Conservation (phyloP, 2,888 invertebrate species). For the Chrysotoxum bicinctum region DNA sequence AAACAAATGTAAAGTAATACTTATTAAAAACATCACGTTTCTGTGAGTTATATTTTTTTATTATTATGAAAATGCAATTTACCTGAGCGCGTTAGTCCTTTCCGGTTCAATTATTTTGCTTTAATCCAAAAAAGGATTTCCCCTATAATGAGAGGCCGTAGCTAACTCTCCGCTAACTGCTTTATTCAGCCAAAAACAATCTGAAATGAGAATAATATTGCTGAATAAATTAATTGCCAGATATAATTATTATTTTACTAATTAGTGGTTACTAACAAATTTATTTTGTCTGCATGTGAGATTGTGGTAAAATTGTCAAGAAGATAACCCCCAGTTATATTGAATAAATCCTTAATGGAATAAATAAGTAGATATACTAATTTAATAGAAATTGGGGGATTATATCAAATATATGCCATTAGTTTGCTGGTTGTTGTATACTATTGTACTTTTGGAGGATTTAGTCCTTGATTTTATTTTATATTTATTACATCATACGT, state of each 20-base stretch:
- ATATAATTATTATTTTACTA: constrained; percentile 63
- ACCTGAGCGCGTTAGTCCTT: constrained; percentile 55
- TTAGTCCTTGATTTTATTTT: constrained; percentile 61
- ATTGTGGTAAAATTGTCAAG: constrained; percentile 3
- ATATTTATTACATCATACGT: not conserved
- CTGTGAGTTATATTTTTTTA: not conserved
- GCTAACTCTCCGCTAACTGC: not conserved
- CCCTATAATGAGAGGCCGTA: constrained; percentile 26
- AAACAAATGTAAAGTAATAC: not conserved
- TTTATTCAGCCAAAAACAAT: constrained; percentile 30
- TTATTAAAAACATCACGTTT: not conserved
- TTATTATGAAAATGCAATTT: constrained; percentile 30
- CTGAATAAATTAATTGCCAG: constrained; percentile 65
- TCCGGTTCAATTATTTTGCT: constrained; percentile 51
- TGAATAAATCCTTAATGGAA: constrained; percentile 51
- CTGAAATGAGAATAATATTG: constrained; percentile 65
- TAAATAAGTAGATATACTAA: constrained; percentile 60
- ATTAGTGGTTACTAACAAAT: constrained; percentile 42
- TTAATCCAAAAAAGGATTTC: constrained; percentile 55
- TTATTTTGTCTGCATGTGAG: not conserved
- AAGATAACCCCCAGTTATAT: constrained; percentile 49
- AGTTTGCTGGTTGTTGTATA: constrained; percentile 26
- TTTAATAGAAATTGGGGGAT: constrained; percentile 70
- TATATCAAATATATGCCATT: constrained; percentile 36
- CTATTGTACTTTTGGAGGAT: constrained; percentile 50